Evolutionary conservation across 1,140 invertebrate genomes (phyloP).

Genomic region (Dysdera silvatica): DNA sequence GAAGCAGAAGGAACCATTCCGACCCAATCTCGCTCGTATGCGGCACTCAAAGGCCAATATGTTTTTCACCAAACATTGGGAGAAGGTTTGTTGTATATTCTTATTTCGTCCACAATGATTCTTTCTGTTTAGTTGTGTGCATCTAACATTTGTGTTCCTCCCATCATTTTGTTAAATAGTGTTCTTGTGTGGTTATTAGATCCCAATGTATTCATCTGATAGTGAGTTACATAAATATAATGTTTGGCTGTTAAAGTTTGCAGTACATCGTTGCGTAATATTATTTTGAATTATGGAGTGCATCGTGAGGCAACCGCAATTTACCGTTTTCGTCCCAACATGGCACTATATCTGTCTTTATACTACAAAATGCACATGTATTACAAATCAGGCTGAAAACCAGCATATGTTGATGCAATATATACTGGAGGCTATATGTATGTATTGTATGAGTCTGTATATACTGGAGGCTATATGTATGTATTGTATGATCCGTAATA

Average conservation of each 20-base stretch:
- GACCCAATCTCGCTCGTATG: slow-evolving; percentile 6
- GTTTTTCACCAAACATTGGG: slow-evolving; percentile 66
- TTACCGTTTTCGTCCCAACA: too few relatives aligned
- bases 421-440: too few relatives aligned
- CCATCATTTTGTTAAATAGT: slow-evolving; percentile 10
- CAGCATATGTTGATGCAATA: too few relatives aligned
- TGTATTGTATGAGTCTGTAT: too few relatives aligned
- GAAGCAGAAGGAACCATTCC: slow-evolving; percentile 14
- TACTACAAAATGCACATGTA: too few relatives aligned
- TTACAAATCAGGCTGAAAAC: too few relatives aligned
- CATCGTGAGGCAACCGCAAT: too few relatives aligned
- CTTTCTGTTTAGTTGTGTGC: neutral
- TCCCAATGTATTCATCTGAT: neutral
- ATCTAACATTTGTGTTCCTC: neutral
- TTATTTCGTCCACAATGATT: neutral
- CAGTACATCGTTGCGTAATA: neutral
- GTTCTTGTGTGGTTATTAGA: too few relatives aligned
- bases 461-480: too few relatives aligned
- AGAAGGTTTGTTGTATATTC: slow-evolving; percentile 41
- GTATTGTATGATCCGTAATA: too few relatives aligned
- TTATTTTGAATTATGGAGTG: too few relatives aligned
- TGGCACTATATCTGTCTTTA: too few relatives aligned
- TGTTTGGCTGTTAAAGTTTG: neutral
- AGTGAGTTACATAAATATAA: neutral
- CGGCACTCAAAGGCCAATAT: slow-evolving; percentile 54